Base-by-base conservation (phyloP, 2,113 vertebrate species). In the Indicator maculatus region DNA sequence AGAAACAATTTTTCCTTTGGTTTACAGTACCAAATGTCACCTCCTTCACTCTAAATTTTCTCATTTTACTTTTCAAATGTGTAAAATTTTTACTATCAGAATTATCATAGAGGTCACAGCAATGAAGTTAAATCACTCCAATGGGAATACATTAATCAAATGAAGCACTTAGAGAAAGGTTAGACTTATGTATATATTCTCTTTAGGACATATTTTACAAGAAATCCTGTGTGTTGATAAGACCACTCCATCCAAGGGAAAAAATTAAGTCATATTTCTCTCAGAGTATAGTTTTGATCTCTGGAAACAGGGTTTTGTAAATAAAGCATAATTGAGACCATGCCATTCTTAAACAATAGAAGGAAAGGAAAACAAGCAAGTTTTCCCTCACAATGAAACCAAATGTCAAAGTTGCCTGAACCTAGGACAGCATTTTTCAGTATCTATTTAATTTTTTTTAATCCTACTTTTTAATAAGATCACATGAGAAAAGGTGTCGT, bases 211-310 rank as follows among this genome's bases (percentile, higher is more conserved):
- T 41, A 67, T 86, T 94, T 91, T 93, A 83, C 31, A 74, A 81
- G 60, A 81, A 91, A 75, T 73, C 63, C 11, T 64, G 4, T 77
- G 45, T 83, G 41, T 44, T 88, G 47, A 60, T 88, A 86, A 95
- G 88, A 83, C 44, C 41, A 55, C 33, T 91, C 11, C 14, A 71
- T 90, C 75, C 69, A 91, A 77, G 31, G 13, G 52, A 79, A 67
- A 91, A 93, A 93, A 66, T 88, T 56, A 96, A 93, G 38, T 16
- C 79, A 74, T 90, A 94, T 92, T 96, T 96, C 36, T 79, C 52
- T 80, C 20, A 15, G 26, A 76, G 16, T 64, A 47, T 63, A 86
- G 31, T 83, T 93, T 83, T 86, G 64, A 67, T 86, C n/a, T 88
- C 69, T 93, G 69, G 45, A 93, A 96, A 86, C 18, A 4, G 28